phyloP scores from a whole-genome alignment of 1,140 invertebrate genomes.

The Apocrypta bakeri region DNA sequence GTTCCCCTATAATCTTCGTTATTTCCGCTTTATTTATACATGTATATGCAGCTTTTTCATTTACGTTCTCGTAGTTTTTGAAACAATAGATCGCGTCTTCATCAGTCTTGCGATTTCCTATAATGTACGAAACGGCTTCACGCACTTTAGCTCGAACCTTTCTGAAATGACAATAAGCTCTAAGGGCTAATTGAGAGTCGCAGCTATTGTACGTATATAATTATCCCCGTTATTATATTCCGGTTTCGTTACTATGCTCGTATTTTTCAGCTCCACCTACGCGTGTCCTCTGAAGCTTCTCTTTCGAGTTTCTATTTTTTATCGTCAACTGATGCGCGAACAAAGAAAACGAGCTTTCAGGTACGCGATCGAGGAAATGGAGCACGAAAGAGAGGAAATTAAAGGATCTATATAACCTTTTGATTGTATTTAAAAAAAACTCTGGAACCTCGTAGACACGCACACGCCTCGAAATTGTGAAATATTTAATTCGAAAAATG shows the following conservation, averaged over 20 bases:
- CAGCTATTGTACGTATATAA: background rate
- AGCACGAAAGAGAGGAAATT: background rate
- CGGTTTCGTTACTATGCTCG: background rate
- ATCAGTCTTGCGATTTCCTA: background rate
- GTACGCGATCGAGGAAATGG: background rate
- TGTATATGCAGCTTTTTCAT: too few relatives aligned
- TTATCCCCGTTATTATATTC: background rate
- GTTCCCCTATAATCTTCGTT: background rate
- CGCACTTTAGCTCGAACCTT: background rate
- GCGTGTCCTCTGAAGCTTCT: background rate
- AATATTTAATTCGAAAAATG: background rate
- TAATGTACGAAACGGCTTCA: background rate
- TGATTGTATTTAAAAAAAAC: too few relatives aligned
- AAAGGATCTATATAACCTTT: too few relatives aligned
- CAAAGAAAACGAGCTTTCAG: background rate
- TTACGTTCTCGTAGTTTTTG: background rate
- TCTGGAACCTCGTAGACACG: too few relatives aligned
- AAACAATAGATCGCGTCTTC: background rate
- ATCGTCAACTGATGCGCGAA: background rate
- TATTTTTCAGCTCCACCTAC: background rate
- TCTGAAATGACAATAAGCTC: slow-evolving; percentile 11
- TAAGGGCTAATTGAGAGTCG: slow-evolving; percentile 28
- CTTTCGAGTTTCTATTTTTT: background rate
- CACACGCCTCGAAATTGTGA: background rate
- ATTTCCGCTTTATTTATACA: background rate